These are phyloP conservation scores for Pyrochroa serraticornis DNA, from an alignment of 2,888 invertebrate species.

Conservation along the genomic window DNA sequence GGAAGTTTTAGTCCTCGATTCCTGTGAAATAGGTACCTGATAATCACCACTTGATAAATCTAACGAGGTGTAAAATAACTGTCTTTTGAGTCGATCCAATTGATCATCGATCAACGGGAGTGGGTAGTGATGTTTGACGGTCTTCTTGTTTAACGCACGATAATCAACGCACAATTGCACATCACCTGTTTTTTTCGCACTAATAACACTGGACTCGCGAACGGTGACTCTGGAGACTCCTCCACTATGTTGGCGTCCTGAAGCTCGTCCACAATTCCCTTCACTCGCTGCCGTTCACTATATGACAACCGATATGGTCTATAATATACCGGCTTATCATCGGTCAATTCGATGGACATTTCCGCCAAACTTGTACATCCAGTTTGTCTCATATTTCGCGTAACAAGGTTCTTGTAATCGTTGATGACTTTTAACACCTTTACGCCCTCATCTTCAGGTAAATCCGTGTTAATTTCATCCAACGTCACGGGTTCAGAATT, in stretches of 20 bases:
- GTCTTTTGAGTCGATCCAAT: slow-evolving; percentile 2
- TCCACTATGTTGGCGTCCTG: slow-evolving; percentile 12
- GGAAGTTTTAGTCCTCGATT: slow-evolving; percentile 10
- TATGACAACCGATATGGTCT: slow-evolving; percentile 22
- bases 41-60: slow-evolving; percentile 17
- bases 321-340: slow-evolving; percentile 19
- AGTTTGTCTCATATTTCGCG: slow-evolving; percentile 20
- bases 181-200: slow-evolving; percentile 23
- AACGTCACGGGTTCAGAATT: background rate
- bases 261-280: slow-evolving; percentile 15
- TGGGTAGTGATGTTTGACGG: slow-evolving; percentile 16
- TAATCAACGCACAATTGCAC: slow-evolving; percentile 17
- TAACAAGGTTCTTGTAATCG: slow-evolving; percentile 19
- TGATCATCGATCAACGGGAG: slow-evolving; percentile 20
- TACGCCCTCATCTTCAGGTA: background rate
- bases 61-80: slow-evolving; percentile 11
- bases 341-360: slow-evolving; percentile 17
- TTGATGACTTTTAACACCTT: slow-evolving; percentile 12
- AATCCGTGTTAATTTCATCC: slow-evolving; percentile 3
- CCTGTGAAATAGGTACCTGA: slow-evolving; percentile 12
- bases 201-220: slow-evolving; percentile 19
- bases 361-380: slow-evolving; percentile 16
- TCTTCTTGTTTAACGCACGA: slow-evolving; percentile 16
- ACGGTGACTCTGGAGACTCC: slow-evolving; percentile 18
- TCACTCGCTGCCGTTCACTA: slow-evolving; percentile 17